A percentile compares a stretch with the other conserved stretches of the same genome.
Evolutionary conservation across 2,797 vertebrate genomes (phyloP).

Genomic region (Dromococcyx pavoninus): DNA sequence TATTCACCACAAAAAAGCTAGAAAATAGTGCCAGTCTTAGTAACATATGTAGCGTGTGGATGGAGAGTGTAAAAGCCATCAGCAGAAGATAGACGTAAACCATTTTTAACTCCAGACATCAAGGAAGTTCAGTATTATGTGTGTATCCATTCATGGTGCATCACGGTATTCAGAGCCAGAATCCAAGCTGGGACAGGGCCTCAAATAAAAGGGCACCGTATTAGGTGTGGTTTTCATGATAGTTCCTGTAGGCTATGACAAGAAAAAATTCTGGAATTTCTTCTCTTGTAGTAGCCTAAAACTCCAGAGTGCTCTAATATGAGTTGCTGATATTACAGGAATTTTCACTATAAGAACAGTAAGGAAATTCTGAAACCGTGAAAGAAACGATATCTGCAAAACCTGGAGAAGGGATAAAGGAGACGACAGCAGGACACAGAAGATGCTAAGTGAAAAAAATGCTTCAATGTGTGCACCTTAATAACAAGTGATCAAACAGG

Average conservation of each 20-base stretch:
- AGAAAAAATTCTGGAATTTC: not conserved
- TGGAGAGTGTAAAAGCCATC: not conserved
- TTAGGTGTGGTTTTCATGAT: rapidly evolving
- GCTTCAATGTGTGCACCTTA: not conserved
- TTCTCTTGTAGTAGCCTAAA: not conserved
- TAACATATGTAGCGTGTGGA: not conserved
- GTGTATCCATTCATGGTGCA: not conserved
- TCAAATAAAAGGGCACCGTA: not conserved
- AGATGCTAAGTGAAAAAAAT: not conserved
- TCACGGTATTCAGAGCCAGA: not conserved
- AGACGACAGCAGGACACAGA: not conserved
- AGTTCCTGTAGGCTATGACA: not conserved
- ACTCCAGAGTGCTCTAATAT: not conserved
- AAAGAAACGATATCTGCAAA: not conserved
- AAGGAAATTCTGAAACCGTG: not conserved
- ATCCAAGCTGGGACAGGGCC: not conserved
- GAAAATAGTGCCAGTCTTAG: not conserved
- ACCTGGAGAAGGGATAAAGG: not conserved
- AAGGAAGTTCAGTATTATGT: not conserved
- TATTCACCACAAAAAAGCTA: not conserved
- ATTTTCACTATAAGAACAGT: not conserved
- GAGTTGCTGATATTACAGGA: not conserved
- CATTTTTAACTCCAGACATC: not conserved
- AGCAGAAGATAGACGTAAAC: not conserved
- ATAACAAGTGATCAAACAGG: not conserved